These are phyloP conservation scores for Drosophila birchii DNA, from an alignment of 2,888 invertebrate species.

Conservation along the genomic window DNA sequence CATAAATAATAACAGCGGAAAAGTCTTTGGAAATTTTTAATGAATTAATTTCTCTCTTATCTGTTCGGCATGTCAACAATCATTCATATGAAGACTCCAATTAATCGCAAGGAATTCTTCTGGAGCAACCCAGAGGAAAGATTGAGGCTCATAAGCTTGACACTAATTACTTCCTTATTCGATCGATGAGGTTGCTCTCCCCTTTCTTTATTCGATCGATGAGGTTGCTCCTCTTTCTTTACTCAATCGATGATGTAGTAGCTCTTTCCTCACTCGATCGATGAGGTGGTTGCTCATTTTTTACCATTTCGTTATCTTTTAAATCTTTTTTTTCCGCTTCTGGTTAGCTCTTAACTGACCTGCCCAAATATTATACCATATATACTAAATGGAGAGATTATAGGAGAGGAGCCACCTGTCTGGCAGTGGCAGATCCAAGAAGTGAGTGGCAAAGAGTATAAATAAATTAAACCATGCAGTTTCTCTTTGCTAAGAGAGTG, in stretches of 20 bases:
- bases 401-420: background rate
- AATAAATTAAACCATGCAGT: background rate
- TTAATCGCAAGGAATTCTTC: conserved; percentile 20
- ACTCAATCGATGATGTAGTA: background rate
- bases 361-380: conserved; percentile 29
- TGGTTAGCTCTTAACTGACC: conserved; percentile 34
- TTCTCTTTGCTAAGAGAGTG: conserved; percentile 11
- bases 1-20: background rate
- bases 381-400: conserved; percentile 5
- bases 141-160: conserved; percentile 4
- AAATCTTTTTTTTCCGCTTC: background rate
- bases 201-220: conserved; percentile 11
- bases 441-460: conserved; percentile 30
- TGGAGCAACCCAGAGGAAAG: conserved; percentile 9
- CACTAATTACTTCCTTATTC: conserved; percentile 24
- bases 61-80: background rate
- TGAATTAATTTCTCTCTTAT: conserved; percentile 3
- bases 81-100: conserved; percentile 4
- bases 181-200: conserved; percentile 3
- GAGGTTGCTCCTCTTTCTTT: background rate
- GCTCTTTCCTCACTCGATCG: background rate
- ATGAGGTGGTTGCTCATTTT: conserved; percentile 1
- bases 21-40: conserved; percentile 1
- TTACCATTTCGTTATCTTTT: conserved; percentile 3
- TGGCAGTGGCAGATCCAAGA: background rate